Evolutionary conservation across 2,888 invertebrate species (phyloP), one percentile per base, ranked within the genome.

Genomic region (Aricia artaxerxes): DNA sequence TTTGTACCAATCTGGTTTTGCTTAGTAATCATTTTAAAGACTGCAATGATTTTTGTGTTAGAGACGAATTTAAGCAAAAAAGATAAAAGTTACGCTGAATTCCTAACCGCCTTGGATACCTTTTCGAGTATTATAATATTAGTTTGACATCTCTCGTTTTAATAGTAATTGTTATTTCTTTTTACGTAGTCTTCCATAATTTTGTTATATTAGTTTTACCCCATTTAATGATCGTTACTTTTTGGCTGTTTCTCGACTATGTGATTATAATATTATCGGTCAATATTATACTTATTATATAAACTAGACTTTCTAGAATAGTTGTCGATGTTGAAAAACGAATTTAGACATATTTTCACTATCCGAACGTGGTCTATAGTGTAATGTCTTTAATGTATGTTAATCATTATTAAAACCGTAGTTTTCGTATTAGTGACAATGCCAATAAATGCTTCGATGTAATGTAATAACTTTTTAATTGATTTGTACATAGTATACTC

Each of bases 401-500:
- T 69, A 69, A 69, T 69, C 69, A 69, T 38, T 38, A 69, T 35
- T 13, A 69, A 38, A 69, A 69, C 69, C 31, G 69, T 69, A 69
- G 4, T 69, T 13, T 69, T 69, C 64, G 64, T 31, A 31, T 64
- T 64, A 64, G 64, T 64, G 64, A 64, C 64, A 31, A 11, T 64
- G 64, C 11, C 24, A 61, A 61, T 61, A 64, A 64, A 64, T 64
- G 31, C 64, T 64, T 31, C 31, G 69, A 69, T 69, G 35, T 11
- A 69, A 64, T 11, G 24, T 38, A 69, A 69, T 38, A 69, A 69
- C 35, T 35, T 69, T 16, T 38, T 69, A 69, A 35, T 76, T 76
- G 76, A 57, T 76, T 76, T 76, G 76, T 76, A 76, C 35, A 76
- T 75, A 69, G 69, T 38, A 69, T 69, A 69, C 69, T 38, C 69